Conservation (phyloP, 1,140 invertebrate species). For the Ganaspis sp. region DNA sequence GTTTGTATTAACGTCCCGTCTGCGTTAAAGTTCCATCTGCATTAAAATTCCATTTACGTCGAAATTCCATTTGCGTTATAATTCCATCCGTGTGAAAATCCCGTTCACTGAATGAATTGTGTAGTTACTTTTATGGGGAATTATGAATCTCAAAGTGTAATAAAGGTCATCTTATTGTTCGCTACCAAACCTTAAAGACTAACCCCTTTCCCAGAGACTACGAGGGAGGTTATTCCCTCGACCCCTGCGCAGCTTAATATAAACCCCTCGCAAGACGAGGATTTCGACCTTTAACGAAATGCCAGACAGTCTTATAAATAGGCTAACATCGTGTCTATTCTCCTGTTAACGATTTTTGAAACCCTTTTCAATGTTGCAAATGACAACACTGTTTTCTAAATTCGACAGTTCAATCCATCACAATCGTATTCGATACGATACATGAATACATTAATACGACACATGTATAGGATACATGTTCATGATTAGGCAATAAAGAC, state of each 20-base stretch:
- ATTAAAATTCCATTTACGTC: too few species aligned
- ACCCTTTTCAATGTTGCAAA: background rate
- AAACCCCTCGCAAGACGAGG: background rate
- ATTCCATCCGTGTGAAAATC: too few species aligned
- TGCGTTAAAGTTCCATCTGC: too few species aligned
- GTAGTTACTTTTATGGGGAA: background rate
- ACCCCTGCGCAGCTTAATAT: background rate
- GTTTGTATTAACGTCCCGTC: too few species aligned
- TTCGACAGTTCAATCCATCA: too few species aligned
- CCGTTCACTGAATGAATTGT: too few species aligned
- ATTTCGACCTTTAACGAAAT: slow-evolving; percentile 18
- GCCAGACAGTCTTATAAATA: slow-evolving; percentile 13
- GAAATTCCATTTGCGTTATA: too few species aligned
- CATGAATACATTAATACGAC: too few species aligned
- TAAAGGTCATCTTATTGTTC: slow-evolving; percentile 27
- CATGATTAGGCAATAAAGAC: too few species aligned
- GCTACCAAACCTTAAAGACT: background rate
- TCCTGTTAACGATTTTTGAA: background rate
- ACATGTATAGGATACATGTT: too few species aligned
- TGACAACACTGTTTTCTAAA: too few species aligned
- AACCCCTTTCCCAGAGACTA: slow-evolving; percentile 34
- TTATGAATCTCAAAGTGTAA: background rate
- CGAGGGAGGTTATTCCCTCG: background rate
- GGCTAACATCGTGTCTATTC: slow-evolving; percentile 2
- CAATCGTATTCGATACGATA: too few species aligned